A percentile compares a stretch with the other conserved stretches of the same genome.
Conservation (phyloP, 35 echinoderm and acorn worm genomes). For the Ophiothrix spiculata region DNA sequence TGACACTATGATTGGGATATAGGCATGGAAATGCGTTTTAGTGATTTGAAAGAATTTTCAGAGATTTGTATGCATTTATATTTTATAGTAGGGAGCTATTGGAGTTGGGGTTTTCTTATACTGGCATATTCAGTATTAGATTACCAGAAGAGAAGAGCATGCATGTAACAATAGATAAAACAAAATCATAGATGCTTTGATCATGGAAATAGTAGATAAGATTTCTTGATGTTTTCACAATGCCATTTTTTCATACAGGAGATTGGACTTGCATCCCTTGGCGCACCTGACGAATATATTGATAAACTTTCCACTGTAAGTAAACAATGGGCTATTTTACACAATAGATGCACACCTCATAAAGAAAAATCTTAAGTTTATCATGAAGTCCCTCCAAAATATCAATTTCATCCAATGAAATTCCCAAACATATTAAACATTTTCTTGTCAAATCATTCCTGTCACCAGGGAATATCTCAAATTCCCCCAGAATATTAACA, state of each 20-base stretch:
- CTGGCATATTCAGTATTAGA: too few relatives aligned
- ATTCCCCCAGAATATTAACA: neutral
- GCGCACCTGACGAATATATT: slow-evolving; percentile 53
- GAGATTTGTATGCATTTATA: too few relatives aligned
- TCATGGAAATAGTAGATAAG: too few relatives aligned
- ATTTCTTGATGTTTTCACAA: too few relatives aligned
- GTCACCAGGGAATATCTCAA: neutral
- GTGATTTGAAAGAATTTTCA: too few relatives aligned
- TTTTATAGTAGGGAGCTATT: too few relatives aligned
- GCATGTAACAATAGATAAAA: too few relatives aligned
- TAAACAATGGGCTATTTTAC: neutral
- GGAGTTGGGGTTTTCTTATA: too few relatives aligned
- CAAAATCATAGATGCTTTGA: too few relatives aligned
- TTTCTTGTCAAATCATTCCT: neutral
- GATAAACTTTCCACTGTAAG: slow-evolving; percentile 42
- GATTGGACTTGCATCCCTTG: slow-evolving; percentile 61
- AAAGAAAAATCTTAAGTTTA: neutral
- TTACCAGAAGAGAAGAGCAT: too few relatives aligned
- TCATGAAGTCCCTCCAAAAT: neutral
- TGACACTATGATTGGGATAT: too few relatives aligned
- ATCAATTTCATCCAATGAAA: neutral
- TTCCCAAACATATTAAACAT: neutral
- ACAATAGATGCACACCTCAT: neutral
- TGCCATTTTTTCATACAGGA: slow-evolving; percentile 38
- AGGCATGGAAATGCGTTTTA: too few relatives aligned